Percentiles rank a stretch among this genome's conserved stretches.
Conservation (phyloP, 1,140 invertebrate species). For the Ceratina australensis region DNA sequence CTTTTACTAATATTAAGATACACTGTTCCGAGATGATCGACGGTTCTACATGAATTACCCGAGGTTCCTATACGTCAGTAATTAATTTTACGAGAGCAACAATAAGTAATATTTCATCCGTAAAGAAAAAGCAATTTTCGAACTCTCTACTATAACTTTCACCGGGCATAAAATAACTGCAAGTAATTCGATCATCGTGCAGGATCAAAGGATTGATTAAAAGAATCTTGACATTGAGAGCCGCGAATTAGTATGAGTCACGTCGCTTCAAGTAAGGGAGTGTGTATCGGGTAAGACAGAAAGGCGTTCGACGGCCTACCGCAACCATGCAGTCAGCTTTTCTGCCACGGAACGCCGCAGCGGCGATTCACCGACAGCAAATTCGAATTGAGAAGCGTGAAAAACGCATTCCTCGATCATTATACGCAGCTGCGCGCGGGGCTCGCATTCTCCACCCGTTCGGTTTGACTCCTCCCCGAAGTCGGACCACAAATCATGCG, state of each 20-base stretch:
- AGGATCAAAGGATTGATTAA: background rate
- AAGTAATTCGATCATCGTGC: too few relatives aligned
- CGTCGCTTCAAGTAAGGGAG: background rate
- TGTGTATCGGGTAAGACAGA: slow-evolving; percentile 18
- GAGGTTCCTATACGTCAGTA: too few relatives aligned
- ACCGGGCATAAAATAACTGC: too few relatives aligned
- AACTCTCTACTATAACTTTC: too few relatives aligned
- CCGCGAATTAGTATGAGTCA: slow-evolving; percentile 13
- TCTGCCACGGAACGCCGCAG: background rate
- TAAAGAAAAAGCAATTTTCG: too few relatives aligned
- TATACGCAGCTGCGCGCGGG: slow-evolving; percentile 53
- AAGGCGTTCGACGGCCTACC: slow-evolving; percentile 26
- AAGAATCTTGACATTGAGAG: too few relatives aligned
- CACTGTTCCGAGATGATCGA: too few relatives aligned
- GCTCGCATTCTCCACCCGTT: slow-evolving; percentile 9
- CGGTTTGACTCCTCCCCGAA: slow-evolving; percentile 44
- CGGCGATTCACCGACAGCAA: slow-evolving; percentile 55
- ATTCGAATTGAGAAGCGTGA: slow-evolving; percentile 73
- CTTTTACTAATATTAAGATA: too few relatives aligned
- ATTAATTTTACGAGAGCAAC: too few relatives aligned
- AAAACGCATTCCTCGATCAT: slow-evolving; percentile 70
- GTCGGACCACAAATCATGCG: slow-evolving; percentile 69
- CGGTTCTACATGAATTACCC: too few relatives aligned
- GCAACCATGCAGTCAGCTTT: background rate
- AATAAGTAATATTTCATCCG: too few relatives aligned